A percentile compares a stretch with the other conserved stretches of the same genome.
Conservation (phyloP, 2,113 vertebrate genomes). For the Tinamus guttatus region DNA sequence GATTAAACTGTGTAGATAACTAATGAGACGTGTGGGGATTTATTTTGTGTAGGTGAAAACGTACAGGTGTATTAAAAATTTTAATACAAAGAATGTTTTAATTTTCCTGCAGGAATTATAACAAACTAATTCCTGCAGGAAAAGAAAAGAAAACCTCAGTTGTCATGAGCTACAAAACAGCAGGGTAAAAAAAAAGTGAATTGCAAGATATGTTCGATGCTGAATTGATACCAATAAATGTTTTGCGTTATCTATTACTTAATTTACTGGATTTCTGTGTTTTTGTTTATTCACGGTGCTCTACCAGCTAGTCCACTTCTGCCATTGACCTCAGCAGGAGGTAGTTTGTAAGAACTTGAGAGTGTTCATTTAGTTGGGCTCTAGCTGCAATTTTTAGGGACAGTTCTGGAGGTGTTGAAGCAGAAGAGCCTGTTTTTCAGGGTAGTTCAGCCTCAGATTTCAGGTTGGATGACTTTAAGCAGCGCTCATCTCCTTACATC, state of each 20-base stretch:
- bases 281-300: background rate
- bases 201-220: slow-evolving; percentile 25
- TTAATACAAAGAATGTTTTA: slow-evolving; percentile 29
- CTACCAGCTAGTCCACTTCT: background rate
- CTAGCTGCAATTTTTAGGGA: background rate
- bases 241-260: slow-evolving; percentile 47
- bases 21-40: slow-evolving; percentile 43
- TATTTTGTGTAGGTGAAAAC: slow-evolving; percentile 41
- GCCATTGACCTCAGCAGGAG: background rate
- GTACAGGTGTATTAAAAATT: slow-evolving; percentile 20
- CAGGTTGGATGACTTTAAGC: background rate
- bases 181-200: background rate
- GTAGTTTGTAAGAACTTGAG: background rate
- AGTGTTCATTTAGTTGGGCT: background rate
- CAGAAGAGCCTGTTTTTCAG: background rate
- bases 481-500: background rate
- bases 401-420: background rate
- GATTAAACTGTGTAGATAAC: slow-evolving; percentile 56
- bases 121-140: slow-evolving; percentile 7
- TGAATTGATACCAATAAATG: slow-evolving; percentile 70
- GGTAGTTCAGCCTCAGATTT: background rate
- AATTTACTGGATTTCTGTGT: slow-evolving; percentile 11
- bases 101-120: background rate
- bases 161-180: slow-evolving; percentile 39
- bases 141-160: slow-evolving; percentile 41